Conservation (phyloP, 2,888 invertebrate genomes). For the Drosophila fungiperda region DNA sequence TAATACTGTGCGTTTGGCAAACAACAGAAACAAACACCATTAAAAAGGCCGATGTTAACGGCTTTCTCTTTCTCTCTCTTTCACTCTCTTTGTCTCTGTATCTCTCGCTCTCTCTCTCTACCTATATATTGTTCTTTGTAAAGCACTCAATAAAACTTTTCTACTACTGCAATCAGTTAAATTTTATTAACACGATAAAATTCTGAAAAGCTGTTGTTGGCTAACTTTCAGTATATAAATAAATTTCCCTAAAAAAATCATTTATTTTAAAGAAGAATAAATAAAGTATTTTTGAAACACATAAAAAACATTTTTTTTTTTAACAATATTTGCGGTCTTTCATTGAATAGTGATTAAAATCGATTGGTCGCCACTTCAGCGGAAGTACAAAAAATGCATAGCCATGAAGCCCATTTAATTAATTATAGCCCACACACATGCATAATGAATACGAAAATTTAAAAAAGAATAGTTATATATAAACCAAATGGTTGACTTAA, state of each 20-base stretch:
- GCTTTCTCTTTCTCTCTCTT: background rate
- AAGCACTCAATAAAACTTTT: background rate
- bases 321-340: background rate
- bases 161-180: background rate
- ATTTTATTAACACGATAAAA: background rate
- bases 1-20: background rate
- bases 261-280: background rate
- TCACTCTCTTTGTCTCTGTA: background rate
- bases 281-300: background rate
- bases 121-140: background rate
- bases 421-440: background rate
- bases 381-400: background rate
- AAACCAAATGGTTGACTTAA: background rate
- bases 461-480: background rate
- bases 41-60: background rate
- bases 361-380: background rate
- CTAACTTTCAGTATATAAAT: background rate
- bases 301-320: background rate
- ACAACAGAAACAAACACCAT: slow-evolving; percentile 2
- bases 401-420: background rate
- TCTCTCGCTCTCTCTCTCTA: no score
- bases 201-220: background rate
- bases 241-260: background rate
- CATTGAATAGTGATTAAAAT: background rate
- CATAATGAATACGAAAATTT: background rate